A percentile compares a stretch with the other conserved stretches of the same genome.
Evolutionary conservation across 2,113 vertebrate species (phyloP).

Genomic region (Strix uralensis): DNA sequence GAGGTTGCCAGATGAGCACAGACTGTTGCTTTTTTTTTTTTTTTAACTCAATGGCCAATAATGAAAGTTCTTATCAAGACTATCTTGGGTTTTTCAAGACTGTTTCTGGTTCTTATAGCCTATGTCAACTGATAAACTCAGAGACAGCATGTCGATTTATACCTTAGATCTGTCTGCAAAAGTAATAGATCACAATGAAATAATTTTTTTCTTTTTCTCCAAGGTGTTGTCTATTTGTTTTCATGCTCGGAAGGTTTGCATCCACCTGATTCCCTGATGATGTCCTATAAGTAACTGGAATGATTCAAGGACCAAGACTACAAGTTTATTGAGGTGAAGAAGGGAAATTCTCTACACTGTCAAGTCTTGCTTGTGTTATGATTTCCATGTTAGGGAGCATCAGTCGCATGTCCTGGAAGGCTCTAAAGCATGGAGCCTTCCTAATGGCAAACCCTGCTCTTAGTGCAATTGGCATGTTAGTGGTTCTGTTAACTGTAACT

Average conservation of each 20-base stretch:
- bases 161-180: neutral
- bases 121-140: neutral
- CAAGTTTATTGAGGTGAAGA: neutral
- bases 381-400: neutral
- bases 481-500: neutral
- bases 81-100: neutral
- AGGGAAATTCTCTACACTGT: neutral
- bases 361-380: neutral
- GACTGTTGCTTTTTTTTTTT: neutral
- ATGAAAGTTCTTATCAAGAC: neutral
- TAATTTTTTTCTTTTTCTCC: neutral
- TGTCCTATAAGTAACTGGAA: neutral
- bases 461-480: fast-evolving
- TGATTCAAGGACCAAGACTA: neutral
- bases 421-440: neutral
- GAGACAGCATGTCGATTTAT: neutral
- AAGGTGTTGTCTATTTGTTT: neutral
- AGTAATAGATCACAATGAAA: neutral
- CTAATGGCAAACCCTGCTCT: neutral
- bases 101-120: neutral
- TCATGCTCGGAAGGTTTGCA: neutral
- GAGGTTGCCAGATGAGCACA: neutral
- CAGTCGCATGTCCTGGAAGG: neutral
- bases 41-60: neutral
- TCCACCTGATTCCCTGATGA: neutral